Evolutionary conservation across 1,140 invertebrate genomes (phyloP), one percentile per base, ranked within the genome.

Genomic region (Bombus pascuorum): DNA sequence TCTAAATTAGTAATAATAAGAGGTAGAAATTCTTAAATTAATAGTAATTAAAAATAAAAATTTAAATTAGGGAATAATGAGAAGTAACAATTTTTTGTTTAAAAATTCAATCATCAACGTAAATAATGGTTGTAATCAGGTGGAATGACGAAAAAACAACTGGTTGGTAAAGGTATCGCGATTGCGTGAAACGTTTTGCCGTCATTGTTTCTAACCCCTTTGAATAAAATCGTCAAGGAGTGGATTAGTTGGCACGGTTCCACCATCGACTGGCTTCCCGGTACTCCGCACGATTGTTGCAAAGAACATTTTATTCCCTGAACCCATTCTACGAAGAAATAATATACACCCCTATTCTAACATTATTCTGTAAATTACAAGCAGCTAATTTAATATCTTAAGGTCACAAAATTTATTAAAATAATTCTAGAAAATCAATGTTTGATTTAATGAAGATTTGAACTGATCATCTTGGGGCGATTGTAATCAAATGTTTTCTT

Each of bases 231-330:
- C 65, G 62, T 86, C 74, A 79, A 66, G 34, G 42, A 73, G 86
- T 78, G 83, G 47, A 90, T 90, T 82, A 85, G 68, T 85, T 90
- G 89, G 83, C 89, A 85, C 62, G 28, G 25, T 34, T 79, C 87
- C 89, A 89, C 71, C 84, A 83, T 66, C 71, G n/a, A 70, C 53
- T 71, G 76, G 68, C 34, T 72, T 80, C 71, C 65, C n/a, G 62
- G 12, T 37, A 53, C 44, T 68, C 37, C 8, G 2, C 42, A n/a
- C 62, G 76, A 73, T 77, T 73, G 44, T 78, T 44, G 39, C 57
- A 47, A 59, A 68, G 53, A 66, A 66, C 66, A 57, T 44, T 79
- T 62, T 32, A 44, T 34, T 65, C 37, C 25, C 15, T 3, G 32
- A 34, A 59, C 15, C 12, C 34, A 37, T 37, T n/a, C 18, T 18